These are phyloP conservation scores for Merodon equestris DNA, from an alignment of 2,888 invertebrate genomes.

Conservation along the genomic window DNA sequence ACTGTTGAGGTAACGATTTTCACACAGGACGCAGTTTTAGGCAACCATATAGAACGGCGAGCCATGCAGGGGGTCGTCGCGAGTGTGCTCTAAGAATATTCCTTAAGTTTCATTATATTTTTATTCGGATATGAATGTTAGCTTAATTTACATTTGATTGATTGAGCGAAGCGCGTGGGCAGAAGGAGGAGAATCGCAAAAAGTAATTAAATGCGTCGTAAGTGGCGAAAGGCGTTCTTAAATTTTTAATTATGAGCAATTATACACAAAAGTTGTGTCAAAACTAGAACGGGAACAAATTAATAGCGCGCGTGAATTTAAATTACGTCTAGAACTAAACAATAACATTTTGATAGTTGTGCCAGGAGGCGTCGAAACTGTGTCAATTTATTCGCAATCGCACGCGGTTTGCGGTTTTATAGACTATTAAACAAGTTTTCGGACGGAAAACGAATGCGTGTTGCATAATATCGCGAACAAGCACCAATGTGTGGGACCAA, in stretches of 20 bases:
- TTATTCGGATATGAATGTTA: neutral
- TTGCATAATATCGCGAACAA: no score
- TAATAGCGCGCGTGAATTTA: slow-evolving; percentile 17
- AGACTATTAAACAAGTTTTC: slow-evolving; percentile 5
- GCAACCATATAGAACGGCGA: slow-evolving; percentile 9
- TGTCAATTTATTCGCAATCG: slow-evolving; percentile 31
- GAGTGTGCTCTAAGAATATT: slow-evolving; percentile 10
- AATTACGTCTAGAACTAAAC: slow-evolving; percentile 4
- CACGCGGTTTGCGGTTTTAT: slow-evolving; percentile 17
- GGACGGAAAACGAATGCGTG: no score
- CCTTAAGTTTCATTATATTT: slow-evolving; percentile 28
- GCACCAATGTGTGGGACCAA: no score
- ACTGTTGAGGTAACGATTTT: slow-evolving; percentile 70
- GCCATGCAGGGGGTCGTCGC: neutral
- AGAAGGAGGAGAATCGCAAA: slow-evolving; percentile 8
- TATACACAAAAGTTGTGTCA: slow-evolving; percentile 16
- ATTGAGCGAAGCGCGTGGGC: slow-evolving; percentile 32
- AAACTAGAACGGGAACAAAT: no score
- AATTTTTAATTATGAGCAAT: slow-evolving; percentile 36
- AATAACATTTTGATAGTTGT: slow-evolving; percentile 14
- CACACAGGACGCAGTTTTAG: slow-evolving; percentile 34
- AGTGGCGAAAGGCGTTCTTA: slow-evolving; percentile 28
- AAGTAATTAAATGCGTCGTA: slow-evolving; percentile 14
- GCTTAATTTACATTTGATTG: slow-evolving; percentile 33
- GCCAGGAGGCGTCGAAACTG: slow-evolving; percentile 10